Evolutionary conservation across 2,888 invertebrate genomes (phyloP).

Genomic region (Leptarthrus brevirostris): DNA sequence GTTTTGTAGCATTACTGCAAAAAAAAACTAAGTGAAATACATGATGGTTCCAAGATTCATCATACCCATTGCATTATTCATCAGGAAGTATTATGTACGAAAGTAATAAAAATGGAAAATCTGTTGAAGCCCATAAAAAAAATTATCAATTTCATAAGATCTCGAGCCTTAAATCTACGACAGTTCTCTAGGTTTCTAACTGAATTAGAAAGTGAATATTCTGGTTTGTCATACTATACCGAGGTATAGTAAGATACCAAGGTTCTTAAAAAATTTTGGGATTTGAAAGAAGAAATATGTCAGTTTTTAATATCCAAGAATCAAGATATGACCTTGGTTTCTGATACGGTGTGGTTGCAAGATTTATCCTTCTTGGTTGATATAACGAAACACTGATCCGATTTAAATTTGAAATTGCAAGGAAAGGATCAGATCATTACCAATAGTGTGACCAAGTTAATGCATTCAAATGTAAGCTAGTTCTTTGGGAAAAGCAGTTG

Average conservation of each 20-base stretch:
- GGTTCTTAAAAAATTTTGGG: constrained; percentile 54
- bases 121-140: constrained; percentile 44
- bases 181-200: constrained; percentile 53
- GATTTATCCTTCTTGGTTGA: not conserved
- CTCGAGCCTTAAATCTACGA: constrained; percentile 51
- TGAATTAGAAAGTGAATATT: constrained; percentile 56
- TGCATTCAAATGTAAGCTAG: too few relatives aligned
- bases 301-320: too few relatives aligned
- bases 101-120: not conserved
- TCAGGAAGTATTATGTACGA: constrained; percentile 51
- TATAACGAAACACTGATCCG: not conserved
- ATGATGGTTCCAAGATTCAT: not conserved
- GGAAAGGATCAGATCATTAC: not conserved
- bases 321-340: not conserved
- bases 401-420: not conserved
- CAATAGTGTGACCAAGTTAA: not conserved
- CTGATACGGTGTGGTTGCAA: too few relatives aligned
- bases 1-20: constrained; percentile 54
- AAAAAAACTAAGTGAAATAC: constrained; percentile 40
- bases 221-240: too few relatives aligned
- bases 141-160: constrained; percentile 54
- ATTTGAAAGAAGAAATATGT: too few relatives aligned
- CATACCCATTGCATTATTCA: constrained; percentile 50
- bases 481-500: too few relatives aligned
- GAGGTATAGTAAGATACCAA: constrained; percentile 56